Evolutionary conservation across 1,140 invertebrate genomes (phyloP), one percentile per base, ranked within the genome.

Genomic region (Wiebesia pumilae): DNA sequence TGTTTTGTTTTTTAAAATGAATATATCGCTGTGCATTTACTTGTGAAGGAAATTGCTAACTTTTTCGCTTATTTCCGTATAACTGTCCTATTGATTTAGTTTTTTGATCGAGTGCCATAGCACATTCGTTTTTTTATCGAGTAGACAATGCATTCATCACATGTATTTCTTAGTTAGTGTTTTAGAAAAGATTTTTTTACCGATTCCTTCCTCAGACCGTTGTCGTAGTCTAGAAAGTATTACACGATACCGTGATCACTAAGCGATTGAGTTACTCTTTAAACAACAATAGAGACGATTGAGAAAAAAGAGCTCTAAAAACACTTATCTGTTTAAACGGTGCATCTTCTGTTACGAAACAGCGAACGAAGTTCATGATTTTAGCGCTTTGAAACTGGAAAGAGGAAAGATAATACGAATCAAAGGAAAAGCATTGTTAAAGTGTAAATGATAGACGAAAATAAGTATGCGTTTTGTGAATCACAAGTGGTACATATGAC

Each of bases 271-370:
- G 62, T 82, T 62, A 40, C 47, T 83, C 80, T 86, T 67, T 69
- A 21, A 77, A 78, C 33, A 82, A 78, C 80, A 86, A 82, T 86
- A 77, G 80, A 86, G 80, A 75, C 43, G 3, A 77, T 62, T 35
- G 9, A 75, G 75, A 69, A 81, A 82, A 38, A 65, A 24, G 35
- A 83, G 79, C 47, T 81, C 78, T 62, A 58, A 81, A 69, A 81
- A 87, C 43, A 79, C 38, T 80, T 80, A 30, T 81, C 75, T 75
- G 62, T n/a, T 12, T 33, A 73, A 80, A 67, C 47, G 69, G 33
- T 58, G 51, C 40, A 33, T 88, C 84, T 90, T 86, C 89, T 90
- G 86, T 90, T 90, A 90, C 85, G 88, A 82, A 89, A 89, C 87
- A 90, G 88, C 67, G 82, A 81, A 43, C 38, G 69, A 88, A 87